A percentile compares a stretch with the other conserved stretches of the same genome.
phyloP scores from a whole-genome alignment of 1,140 invertebrate genomes.

The Habropoda laboriosa region DNA sequence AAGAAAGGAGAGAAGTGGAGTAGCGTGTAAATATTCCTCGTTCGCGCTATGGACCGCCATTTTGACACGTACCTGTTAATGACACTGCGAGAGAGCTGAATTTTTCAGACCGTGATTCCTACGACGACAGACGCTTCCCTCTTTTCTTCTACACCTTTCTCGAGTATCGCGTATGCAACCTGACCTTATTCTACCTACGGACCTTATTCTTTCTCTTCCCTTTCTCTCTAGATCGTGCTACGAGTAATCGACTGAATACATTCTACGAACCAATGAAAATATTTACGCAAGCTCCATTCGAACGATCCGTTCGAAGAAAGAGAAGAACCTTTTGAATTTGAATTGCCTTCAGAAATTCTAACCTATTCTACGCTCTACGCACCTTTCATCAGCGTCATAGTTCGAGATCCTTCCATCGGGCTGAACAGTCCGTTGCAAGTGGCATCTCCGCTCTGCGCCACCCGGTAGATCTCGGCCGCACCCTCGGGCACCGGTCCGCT shows the following conservation, averaged over 20 bases:
- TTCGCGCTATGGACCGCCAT: conserved; percentile 25
- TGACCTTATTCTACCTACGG: neutral
- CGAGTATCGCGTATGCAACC: neutral
- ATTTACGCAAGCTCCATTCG: too few species aligned
- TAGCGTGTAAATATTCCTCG: conserved; percentile 56
- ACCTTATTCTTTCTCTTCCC: too few species aligned
- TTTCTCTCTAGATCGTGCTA: too few species aligned
- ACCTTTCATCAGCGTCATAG: conserved; percentile 89
- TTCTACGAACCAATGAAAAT: too few species aligned
- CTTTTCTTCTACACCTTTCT: neutral
- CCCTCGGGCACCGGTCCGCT: conserved; percentile 75
- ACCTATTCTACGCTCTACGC: conserved; percentile 13
- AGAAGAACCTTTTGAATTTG: too few species aligned
- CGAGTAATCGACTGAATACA: too few species aligned
- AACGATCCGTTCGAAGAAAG: neutral
- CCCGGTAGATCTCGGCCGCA: conserved; percentile 85
- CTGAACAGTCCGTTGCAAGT: conserved; percentile 93
- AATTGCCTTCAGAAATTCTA: neutral
- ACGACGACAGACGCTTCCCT: neutral
- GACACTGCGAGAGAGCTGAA: conserved; percentile 26
- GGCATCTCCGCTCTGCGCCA: conserved; percentile 93
- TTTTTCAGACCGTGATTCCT: conserved; percentile 38
- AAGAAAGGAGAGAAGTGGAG: conserved; percentile 28
- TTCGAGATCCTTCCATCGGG: conserved; percentile 89
- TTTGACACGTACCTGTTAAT: conserved; percentile 56